Percentiles rank a stretch among this genome's conserved stretches.
phyloP scores from a whole-genome alignment of 2,888 invertebrate species.

The Teleogryllus oceanicus region DNA sequence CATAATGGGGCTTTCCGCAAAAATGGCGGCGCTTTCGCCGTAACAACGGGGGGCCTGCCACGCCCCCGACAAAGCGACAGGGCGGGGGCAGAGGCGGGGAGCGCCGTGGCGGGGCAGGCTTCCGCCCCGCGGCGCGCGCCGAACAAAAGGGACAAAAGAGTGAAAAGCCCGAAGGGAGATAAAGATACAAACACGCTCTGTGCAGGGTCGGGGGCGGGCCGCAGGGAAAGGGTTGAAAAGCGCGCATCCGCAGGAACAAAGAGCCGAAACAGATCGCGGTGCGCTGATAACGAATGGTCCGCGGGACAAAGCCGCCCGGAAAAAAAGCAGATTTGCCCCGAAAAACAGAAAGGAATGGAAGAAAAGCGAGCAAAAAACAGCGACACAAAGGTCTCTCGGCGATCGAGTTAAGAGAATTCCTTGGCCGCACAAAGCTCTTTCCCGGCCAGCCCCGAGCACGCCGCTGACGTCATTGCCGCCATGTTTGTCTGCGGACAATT shows the following conservation, averaged over 20 bases:
- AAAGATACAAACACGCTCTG: not conserved
- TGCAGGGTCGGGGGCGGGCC: not conserved
- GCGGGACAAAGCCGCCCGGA: not conserved
- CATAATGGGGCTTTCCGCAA: not conserved
- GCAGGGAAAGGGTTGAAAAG: not conserved
- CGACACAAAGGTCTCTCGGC: not conserved
- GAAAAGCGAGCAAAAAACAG: conserved; percentile 19
- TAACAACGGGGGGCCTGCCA: not conserved
- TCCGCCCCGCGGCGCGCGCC: not conserved
- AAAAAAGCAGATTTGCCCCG: conserved; percentile 20
- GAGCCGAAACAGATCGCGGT: not conserved
- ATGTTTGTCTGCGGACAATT: not conserved
- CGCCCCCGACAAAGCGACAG: not conserved
- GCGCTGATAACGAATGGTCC: not conserved
- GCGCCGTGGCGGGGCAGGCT: not conserved
- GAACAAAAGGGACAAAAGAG: not conserved
- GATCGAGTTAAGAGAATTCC: conserved; percentile 4
- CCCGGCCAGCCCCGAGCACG: not conserved
- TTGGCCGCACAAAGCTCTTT: not conserved
- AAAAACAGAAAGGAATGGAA: conserved; percentile 20
- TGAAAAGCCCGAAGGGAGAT: conserved; percentile 7
- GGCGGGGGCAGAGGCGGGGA: not conserved
- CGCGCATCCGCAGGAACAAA: conserved; percentile 4
- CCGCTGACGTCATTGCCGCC: not conserved
- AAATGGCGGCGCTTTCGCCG: not conserved